phyloP scores from a whole-genome alignment of 2,888 invertebrate genomes.

The Apamea crenata region DNA sequence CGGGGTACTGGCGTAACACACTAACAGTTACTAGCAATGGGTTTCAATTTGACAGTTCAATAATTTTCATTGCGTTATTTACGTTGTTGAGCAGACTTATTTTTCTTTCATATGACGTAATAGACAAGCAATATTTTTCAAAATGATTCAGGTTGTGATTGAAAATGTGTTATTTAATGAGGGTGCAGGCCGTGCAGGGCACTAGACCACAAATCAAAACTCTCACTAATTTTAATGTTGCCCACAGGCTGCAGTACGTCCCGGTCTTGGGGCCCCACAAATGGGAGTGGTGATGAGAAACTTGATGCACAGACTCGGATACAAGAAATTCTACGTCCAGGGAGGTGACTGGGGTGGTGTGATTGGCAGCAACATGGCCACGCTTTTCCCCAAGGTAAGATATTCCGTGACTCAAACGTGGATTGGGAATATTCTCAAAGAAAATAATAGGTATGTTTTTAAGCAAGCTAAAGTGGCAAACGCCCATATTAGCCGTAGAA shows the following conservation, averaged over 20 bases:
- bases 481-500: too few relatives aligned
- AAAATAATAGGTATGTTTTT: not conserved
- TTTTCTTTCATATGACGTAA: not conserved
- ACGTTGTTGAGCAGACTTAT: not conserved
- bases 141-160: too few relatives aligned
- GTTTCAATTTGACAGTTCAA: not conserved
- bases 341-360: conserved; percentile 94
- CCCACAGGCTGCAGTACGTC: conserved; percentile 80
- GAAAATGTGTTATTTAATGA: not conserved
- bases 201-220: not conserved
- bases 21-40: not conserved
- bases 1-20: too few relatives aligned
- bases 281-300: conserved; percentile 91
- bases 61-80: not conserved
- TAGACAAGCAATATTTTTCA: too few relatives aligned
- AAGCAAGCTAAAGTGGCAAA: too few relatives aligned
- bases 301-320: conserved; percentile 93
- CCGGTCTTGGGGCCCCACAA: conserved; percentile 90
- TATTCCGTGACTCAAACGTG: not conserved
- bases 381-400: conserved; percentile 86
- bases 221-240: not conserved
- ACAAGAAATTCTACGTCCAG: conserved; percentile 92
- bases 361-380: conserved; percentile 79
- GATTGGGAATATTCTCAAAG: not conserved
- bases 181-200: not conserved